These are phyloP conservation scores for Drosophila pseudotakahashii DNA, from an alignment of 2,888 invertebrate species.

Conservation along the genomic window DNA sequence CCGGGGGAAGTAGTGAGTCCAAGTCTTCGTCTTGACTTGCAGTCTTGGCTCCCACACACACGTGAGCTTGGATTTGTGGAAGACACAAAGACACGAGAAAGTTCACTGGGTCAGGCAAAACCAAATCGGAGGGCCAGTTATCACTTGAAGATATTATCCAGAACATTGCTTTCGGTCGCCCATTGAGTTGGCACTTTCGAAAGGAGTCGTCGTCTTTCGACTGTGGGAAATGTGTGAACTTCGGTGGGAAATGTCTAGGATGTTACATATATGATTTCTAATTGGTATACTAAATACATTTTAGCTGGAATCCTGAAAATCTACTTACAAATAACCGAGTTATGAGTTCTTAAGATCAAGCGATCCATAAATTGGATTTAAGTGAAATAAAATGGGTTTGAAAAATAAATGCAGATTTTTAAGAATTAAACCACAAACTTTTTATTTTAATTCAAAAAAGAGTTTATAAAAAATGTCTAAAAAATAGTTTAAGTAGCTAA, in stretches of 20 bases:
- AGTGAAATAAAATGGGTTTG: too few relatives aligned
- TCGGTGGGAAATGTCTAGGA: not conserved
- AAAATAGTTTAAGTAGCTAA: too few relatives aligned
- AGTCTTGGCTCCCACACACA: conserved; percentile 45
- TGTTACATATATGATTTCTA: too few relatives aligned
- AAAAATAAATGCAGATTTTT: too few relatives aligned
- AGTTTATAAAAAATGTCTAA: too few relatives aligned
- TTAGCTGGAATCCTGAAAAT: too few relatives aligned
- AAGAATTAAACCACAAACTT: too few relatives aligned
- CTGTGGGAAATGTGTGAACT: conserved; percentile 28
- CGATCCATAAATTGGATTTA: too few relatives aligned
- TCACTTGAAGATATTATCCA: conserved; percentile 52
- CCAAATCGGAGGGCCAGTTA: conserved; percentile 18
- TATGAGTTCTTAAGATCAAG: too few relatives aligned
- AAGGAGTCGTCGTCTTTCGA: conserved; percentile 10
- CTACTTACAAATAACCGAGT: too few relatives aligned
- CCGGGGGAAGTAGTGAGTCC: conserved; percentile 22
- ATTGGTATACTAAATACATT: too few relatives aligned
- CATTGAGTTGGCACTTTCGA: conserved; percentile 29
- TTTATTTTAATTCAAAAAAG: too few relatives aligned
- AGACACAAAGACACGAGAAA: conserved; percentile 13
- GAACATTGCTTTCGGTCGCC: conserved; percentile 57
- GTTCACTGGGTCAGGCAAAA: conserved; percentile 39
- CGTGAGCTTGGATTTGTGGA: conserved; percentile 7
- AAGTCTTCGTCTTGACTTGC: conserved; percentile 12